Evolutionary conservation across 2,113 vertebrate species (phyloP).

Genomic region (Rattus rattus): DNA sequence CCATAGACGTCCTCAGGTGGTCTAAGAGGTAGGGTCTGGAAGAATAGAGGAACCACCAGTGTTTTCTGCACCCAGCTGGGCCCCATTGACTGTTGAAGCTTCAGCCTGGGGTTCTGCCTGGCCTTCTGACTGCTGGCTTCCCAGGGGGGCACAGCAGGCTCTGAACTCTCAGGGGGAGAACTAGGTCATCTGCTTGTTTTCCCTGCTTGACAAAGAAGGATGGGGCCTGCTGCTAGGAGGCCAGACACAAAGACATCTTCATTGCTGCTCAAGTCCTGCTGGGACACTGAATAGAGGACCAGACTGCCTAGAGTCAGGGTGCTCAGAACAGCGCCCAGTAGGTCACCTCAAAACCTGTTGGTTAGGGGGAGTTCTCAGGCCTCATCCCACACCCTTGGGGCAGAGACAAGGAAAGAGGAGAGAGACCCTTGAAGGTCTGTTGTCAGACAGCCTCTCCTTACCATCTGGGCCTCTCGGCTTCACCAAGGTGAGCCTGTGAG

Average conservation of each 20-base stretch:
- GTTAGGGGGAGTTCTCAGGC: not conserved
- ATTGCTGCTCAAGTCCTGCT: not conserved
- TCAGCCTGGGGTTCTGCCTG: not conserved
- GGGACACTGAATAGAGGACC: not conserved
- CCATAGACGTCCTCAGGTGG: not conserved
- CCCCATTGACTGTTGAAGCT: not conserved
- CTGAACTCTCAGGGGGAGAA: not conserved
- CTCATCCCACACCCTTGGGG: not conserved
- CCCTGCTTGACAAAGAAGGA: not conserved
- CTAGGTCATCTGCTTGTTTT: not conserved
- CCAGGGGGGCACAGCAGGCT: not conserved
- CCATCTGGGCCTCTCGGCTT: not conserved
- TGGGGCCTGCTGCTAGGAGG: not conserved
- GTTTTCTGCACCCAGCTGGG: not conserved
- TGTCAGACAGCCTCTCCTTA: not conserved
- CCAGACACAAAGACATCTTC: not conserved
- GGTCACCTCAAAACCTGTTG: not conserved
- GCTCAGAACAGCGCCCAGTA: fast-evolving
- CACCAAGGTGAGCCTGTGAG: fast-evolving
- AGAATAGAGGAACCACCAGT: not conserved
- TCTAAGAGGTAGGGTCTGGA: too few relatives aligned
- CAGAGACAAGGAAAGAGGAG: not conserved
- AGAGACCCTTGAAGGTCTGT: not conserved
- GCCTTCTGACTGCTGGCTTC: not conserved
- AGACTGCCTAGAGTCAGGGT: not conserved